Base-by-base conservation (phyloP, 2,113 vertebrate genomes). In the Pampusana beccarii region DNA sequence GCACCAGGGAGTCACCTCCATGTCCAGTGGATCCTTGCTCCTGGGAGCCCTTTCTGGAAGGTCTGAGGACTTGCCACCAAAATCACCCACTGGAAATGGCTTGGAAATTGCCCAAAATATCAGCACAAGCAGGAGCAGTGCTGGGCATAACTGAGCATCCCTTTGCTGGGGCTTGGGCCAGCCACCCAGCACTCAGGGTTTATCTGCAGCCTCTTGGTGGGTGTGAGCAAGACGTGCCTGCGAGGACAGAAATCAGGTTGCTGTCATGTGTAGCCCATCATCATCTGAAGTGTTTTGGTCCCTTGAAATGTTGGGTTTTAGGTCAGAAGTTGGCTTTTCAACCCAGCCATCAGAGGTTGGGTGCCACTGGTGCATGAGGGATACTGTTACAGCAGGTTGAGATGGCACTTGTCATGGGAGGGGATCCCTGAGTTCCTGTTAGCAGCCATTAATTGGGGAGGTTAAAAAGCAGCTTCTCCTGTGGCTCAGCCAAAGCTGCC, bases 351-450 rank as follows among this genome's bases (percentile, higher is more conserved):
- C 4, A 2, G 65, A 61, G 66, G 6, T 53, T 82, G 86, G 53
- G 46, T 90, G 70, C 46, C 1, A 7, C 17, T 21, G 42, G 51
- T 19, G 50, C 34, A 20, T 0, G 13, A 58, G 36, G 64, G 50
- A 5, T 70, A 57, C 38, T 13, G 33, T 20, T 70, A 23, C 11
- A 42, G 38, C 14, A 57, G 74, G 25, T 0, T 70, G 70, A 42
- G 83, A 4, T 36, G 51, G 36, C 11, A 0, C 4, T 26, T 40
- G 11, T 11, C 5, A 5, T 0, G 2, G 60, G 6, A 79, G 13
- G 26, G 33, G 20, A 3, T 31, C 64, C 25, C 53, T 10, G 18
- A 12, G 53, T 57, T 44, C 16, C 42, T 44, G 16, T 44, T 44
- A 44, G 42, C 16, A 17, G 38, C n/a, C 13, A 0, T 64, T 46